phyloP scores from a whole-genome alignment of 2,113 vertebrate species.

The Glaucomys volans region DNA sequence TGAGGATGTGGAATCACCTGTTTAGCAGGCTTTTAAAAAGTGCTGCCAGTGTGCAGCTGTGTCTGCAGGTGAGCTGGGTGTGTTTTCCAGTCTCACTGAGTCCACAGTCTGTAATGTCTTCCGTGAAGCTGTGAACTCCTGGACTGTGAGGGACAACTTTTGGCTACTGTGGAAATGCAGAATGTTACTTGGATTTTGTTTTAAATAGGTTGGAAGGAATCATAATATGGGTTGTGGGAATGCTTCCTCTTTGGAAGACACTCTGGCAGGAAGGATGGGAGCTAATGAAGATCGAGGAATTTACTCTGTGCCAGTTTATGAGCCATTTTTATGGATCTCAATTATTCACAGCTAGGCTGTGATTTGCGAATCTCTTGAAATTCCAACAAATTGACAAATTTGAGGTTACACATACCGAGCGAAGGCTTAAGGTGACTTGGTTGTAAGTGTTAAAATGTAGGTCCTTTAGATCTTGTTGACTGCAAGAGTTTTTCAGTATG shows the following conservation, averaged over 20 bases:
- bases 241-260: conserved; percentile 1
- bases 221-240: not conserved
- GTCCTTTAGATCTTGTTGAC: not conserved
- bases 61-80: not conserved
- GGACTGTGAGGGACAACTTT: not conserved
- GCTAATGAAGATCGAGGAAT: not conserved
- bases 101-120: not conserved
- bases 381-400: not conserved
- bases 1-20: not conserved
- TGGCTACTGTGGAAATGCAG: not conserved
- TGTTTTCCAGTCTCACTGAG: conserved; percentile 2
- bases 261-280: not conserved
- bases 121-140: not conserved
- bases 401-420: not conserved
- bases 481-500: not conserved
- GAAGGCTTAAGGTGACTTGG: not conserved
- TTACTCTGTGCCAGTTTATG: not conserved
- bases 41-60: not conserved
- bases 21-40: not conserved
- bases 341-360: not conserved
- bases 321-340: not conserved
- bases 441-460: not conserved
- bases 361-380: not conserved
- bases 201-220: not conserved
- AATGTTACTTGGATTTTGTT: not conserved